These are phyloP conservation scores for Melanotaenia maccullochi DNA, from an alignment of 2,797 vertebrate genomes.

Conservation along the genomic window DNA sequence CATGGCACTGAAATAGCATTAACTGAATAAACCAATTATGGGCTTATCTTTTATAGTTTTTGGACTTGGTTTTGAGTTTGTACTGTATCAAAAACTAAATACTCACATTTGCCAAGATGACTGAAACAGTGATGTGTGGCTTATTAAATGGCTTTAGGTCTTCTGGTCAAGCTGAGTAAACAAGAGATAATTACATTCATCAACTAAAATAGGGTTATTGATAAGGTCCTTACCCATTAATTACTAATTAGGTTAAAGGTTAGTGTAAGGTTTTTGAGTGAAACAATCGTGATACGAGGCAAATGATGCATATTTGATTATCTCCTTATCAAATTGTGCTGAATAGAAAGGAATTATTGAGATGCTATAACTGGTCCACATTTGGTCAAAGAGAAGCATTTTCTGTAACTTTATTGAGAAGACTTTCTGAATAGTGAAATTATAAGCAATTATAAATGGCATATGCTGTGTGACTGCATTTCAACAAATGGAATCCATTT, in stretches of 20 bases:
- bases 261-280: conserved; percentile 17
- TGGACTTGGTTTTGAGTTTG: neutral
- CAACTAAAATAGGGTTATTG: neutral
- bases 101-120: neutral
- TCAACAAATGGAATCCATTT: neutral
- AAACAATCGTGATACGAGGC: conserved; percentile 40
- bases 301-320: conserved; percentile 41
- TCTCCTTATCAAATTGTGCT: neutral
- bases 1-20: conserved; percentile 49
- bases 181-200: conserved; percentile 11
- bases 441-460: neutral
- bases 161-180: neutral
- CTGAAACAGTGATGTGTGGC: neutral
- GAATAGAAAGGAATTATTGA: neutral
- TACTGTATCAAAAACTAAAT: neutral
- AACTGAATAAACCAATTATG: conserved; percentile 11
- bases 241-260: conserved; percentile 21
- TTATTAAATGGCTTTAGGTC: conserved; percentile 10
- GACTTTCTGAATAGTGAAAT: neutral
- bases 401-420: conserved; percentile 1
- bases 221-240: neutral
- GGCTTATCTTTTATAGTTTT: conserved; percentile 5
- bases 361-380: neutral
- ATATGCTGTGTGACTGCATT: neutral
- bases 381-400: conserved; percentile 5